A percentile compares a stretch with the other conserved stretches of the same genome.
Evolutionary conservation across 2,797 vertebrate species (phyloP).

Genomic region (Muscicapa comitata): DNA sequence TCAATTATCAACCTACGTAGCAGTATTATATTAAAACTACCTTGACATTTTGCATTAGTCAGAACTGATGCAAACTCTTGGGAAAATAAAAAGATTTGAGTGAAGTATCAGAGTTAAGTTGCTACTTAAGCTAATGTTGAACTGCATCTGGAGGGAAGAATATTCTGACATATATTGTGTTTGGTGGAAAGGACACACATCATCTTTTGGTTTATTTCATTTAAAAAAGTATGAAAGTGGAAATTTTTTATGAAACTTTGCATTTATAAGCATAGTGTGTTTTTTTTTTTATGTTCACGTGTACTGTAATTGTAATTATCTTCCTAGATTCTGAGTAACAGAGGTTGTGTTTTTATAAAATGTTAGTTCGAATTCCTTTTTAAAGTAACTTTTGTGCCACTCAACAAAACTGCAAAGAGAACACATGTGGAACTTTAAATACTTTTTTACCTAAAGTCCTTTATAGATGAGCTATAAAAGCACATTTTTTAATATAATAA

Average conservation of each 20-base stretch:
- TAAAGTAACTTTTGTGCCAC: not conserved
- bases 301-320: not conserved
- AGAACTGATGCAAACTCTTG: not conserved
- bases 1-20: not conserved
- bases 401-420: not conserved
- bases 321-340: not conserved
- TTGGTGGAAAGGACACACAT: not conserved
- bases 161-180: not conserved
- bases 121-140: not conserved
- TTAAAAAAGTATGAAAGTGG: not conserved
- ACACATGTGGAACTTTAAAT: not conserved
- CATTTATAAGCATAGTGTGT: not conserved
- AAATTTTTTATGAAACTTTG: not conserved
- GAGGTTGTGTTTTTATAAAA: conserved; percentile 8
- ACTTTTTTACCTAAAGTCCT: not conserved
- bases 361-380: not conserved
- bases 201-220: not conserved
- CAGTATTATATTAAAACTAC: not conserved
- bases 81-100: not conserved
- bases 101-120: not conserved
- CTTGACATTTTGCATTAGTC: not conserved
- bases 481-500: not conserved
- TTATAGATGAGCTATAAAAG: not conserved
- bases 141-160: not conserved
- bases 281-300: not conserved